Evolutionary conservation across 2,888 invertebrate species (phyloP), one percentile per base, ranked within the genome.

Genomic region (Plusia festucae): DNA sequence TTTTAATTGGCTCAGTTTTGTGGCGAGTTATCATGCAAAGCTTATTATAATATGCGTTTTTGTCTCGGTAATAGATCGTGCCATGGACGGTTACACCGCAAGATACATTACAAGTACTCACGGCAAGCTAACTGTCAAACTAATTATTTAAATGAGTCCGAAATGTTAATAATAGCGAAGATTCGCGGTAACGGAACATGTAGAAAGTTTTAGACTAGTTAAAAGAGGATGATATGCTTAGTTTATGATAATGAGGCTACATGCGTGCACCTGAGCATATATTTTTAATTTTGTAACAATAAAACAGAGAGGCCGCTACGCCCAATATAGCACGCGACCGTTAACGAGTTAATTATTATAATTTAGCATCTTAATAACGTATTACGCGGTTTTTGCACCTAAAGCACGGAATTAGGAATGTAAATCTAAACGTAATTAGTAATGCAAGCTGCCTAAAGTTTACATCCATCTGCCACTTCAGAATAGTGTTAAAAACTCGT

Each of bases 321-420:
- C 60, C 63, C 55, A 76, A 78, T 82, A 73, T 73, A 81, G 68
- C 79, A 65, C 70, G 57, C 59, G 32, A 40, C 65, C 64, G 75
- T 71, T 78, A 82, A 60, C 57, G 64, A 73, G 67, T 13, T 34
- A 65, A 63, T 71, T 77, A 73, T 74, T 78, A 58, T 70, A 73
- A 82, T 74, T 73, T 68, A 71, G 63, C 62, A 69, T 76, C 67
- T 69, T 67, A 78, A 70, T 70, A 64, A 69, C 55, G 61, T 70
- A 70, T 76, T 71, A 77, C 52, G 63, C 70, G 73, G 78, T 80
- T 78, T 61, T 73, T 80, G 82, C 78, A 68, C 82, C 56, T 65
- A 22, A 15, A 51, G 16, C 22, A 40, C 53, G 40, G 22, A 32
- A 70, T 70, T 71, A 72, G 49, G 40, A 62, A 75, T 82, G 74